Conservation (phyloP, 1,140 invertebrate species). For the Steinernema feltiae region DNA sequence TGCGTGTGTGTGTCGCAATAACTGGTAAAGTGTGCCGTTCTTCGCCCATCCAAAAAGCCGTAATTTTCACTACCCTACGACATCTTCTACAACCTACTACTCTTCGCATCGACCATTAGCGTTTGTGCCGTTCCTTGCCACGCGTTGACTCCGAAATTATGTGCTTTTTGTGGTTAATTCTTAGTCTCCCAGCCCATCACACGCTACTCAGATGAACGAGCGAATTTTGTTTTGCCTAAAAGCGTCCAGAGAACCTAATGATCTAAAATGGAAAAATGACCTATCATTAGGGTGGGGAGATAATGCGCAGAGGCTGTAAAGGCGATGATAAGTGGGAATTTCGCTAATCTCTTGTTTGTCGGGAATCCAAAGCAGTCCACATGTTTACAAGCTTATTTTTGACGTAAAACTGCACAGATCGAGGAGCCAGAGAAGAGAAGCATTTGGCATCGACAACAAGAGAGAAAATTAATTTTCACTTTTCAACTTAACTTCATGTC, state of each 20-base stretch:
- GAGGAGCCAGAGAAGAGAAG: no score
- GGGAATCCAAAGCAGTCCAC: no score
- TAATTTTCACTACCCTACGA: neutral
- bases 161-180: neutral
- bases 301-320: no score
- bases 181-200: no score
- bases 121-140: neutral
- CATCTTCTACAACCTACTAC: neutral
- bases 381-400: no score
- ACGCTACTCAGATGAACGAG: no score
- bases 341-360: neutral
- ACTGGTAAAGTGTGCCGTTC: constrained; percentile 10
- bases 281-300: no score
- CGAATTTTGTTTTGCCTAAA: no score
- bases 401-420: no score
- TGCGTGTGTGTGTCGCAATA: neutral
- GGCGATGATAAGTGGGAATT: no score
- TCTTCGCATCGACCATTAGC: neutral
- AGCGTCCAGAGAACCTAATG: no score
- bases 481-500: neutral
- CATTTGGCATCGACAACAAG: neutral
- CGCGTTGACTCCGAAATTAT: neutral
- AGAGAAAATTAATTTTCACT: neutral
- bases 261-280: no score
- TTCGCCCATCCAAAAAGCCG: neutral